Conservation (phyloP, 2,113 vertebrate genomes). For the Amazona guildingii region DNA sequence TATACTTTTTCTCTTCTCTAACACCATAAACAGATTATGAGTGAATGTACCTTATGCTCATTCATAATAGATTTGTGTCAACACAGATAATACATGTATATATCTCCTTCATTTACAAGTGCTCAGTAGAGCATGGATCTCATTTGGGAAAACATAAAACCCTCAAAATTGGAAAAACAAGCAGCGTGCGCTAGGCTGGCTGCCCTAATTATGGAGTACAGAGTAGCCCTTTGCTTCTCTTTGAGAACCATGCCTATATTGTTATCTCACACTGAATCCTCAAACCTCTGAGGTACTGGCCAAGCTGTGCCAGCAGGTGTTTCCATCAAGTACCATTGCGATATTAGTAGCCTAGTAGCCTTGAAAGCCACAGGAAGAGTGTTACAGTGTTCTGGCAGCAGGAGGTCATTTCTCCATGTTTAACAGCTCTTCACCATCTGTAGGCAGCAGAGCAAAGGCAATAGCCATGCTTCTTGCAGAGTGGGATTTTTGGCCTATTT, state of each 20-base stretch:
- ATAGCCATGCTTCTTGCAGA: not conserved
- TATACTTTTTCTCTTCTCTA: not conserved
- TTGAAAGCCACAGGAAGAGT: not conserved
- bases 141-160: not conserved
- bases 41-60: not conserved
- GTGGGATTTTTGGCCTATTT: not conserved
- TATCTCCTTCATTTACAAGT: not conserved
- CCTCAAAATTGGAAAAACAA: not conserved
- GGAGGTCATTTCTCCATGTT: not conserved
- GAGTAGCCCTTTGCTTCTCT: not conserved
- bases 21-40: not conserved
- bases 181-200: not conserved
- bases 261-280: not conserved
- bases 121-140: not conserved
- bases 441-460: not conserved
- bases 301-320: not conserved
- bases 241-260: not conserved
- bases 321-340: not conserved
- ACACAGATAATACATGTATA: not conserved
- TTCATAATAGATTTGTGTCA: constrained; percentile 11
- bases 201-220: not conserved
- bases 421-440: not conserved
- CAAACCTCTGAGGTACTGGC: not conserved
- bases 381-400: not conserved
- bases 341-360: fast-evolving